Percentiles rank a stretch among this genome's conserved stretches.
Evolutionary conservation across 2,113 vertebrate genomes (phyloP).

Genomic region (Callorhinus ursinus): DNA sequence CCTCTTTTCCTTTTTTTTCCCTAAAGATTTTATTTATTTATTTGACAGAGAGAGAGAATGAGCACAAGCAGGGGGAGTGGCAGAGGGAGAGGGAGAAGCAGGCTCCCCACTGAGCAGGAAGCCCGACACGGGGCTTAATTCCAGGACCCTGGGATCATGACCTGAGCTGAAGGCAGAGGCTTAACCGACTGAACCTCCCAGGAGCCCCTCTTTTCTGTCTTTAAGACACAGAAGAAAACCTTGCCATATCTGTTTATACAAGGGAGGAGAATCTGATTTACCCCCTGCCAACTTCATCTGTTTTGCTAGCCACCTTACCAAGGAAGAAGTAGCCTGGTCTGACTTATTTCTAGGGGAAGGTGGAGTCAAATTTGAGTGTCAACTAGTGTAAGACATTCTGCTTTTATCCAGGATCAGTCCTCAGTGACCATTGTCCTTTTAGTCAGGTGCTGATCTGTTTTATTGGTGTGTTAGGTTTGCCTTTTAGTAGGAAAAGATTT

Average conservation of each 20-base stretch:
- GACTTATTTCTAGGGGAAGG: not conserved
- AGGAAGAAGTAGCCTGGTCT: not conserved
- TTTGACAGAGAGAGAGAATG: not conserved
- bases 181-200: not conserved
- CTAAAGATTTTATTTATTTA: not conserved
- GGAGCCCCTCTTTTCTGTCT: not conserved
- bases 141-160: not conserved
- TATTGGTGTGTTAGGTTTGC: not conserved
- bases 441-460: not conserved
- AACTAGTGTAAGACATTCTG: not conserved
- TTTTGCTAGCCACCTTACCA: not conserved
- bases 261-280: not conserved
- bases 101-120: not conserved
- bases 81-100: not conserved
- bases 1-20: not conserved
- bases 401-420: not conserved
- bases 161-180: not conserved
- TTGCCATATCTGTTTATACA: not conserved
- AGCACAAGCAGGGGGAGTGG: not conserved
- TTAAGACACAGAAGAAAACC: not conserved
- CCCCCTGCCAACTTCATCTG: not conserved
- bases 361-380: not conserved
- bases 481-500: constrained; percentile 15
- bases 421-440: not conserved
- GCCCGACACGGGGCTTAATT: not conserved